Base-by-base conservation (phyloP, 2,888 invertebrate species). In the Pollenia labialis region DNA sequence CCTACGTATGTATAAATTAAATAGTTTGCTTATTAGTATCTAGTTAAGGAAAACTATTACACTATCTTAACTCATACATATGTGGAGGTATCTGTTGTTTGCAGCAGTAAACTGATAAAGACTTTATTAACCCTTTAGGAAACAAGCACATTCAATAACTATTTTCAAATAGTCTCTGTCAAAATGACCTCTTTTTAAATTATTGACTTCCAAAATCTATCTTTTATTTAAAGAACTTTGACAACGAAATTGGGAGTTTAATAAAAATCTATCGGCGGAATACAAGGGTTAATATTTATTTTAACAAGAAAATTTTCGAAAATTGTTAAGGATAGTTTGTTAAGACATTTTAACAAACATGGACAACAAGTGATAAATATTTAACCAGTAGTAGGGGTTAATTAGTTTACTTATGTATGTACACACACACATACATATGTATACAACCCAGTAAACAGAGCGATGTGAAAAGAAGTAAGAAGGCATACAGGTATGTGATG, bases 331-430 rank as follows among this genome's bases (percentile, higher is more conserved):
- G 7, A 54, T 54, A 18, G 40, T 42, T 60, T 79, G 66, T 79
- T 64, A 23, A 71, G 71, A 58, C 54, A 75, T 72, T 23, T 52
- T 14, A 68, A 75, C 42, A 77, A 76, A 69, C 42, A 76, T 54
- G 32, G 69, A 83, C 60, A 87, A 76, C 76, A 77, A 81, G 60
- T 80, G 80, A 82, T 64, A 80, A 72, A 77, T 58, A 66, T 66
- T 85, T 68, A 58, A 64, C 58, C 52, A 66, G 10, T 23, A 46
- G 80, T 46, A 40, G 52, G 75, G 86, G 32, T 74, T 87, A 84
- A 84, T 87, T 84, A 84, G 56, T 74, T 84, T 80, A 68, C 32
- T 52, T 12, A 46, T 23, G n/a, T n/a, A 42, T 62, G 44, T 42
- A 60, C 10, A 44, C 23, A 23, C 40, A 7, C 40, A 64, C n/a